A percentile compares a stretch with the other conserved stretches of the same genome.
phyloP scores from a whole-genome alignment of 2,797 vertebrate species.

The Apodemus agrarius region DNA sequence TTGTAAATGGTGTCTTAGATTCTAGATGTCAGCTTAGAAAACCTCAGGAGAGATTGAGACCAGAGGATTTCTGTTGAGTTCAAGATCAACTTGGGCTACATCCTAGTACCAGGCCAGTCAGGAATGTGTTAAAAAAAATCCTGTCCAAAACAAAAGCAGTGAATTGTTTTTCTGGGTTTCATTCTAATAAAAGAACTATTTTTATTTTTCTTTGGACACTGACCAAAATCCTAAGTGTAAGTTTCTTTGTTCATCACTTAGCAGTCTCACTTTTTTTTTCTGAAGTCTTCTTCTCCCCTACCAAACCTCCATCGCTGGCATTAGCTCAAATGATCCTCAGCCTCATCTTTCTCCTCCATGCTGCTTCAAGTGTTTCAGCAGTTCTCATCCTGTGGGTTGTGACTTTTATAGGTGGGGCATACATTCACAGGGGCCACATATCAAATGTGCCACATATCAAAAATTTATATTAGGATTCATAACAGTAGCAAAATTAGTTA shows the following conservation, averaged over 20 bases:
- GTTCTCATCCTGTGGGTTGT: neutral
- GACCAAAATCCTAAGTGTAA: neutral
- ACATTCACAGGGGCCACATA: neutral
- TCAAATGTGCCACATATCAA: neutral
- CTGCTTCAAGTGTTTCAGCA: neutral
- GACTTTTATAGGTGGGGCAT: too few species aligned
- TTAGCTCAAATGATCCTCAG: neutral
- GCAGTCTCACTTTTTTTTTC: neutral
- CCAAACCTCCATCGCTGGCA: neutral
- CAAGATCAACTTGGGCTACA: neutral
- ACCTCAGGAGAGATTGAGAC: neutral
- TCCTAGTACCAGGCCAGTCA: neutral
- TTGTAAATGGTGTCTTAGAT: slow-evolving; percentile 9
- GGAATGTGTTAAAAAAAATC: neutral
- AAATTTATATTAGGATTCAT: neutral
- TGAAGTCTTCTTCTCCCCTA: neutral
- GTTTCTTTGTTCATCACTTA: neutral
- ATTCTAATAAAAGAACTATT: neutral
- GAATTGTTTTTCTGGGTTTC: neutral
- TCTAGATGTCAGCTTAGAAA: neutral
- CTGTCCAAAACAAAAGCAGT: neutral
- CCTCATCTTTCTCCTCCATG: neutral
- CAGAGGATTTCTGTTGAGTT: neutral
- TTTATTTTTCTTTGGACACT: neutral
- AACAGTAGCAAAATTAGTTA: neutral